A percentile compares a stretch with the other conserved stretches of the same genome.
These are phyloP conservation scores for Chaetura pelagica DNA, from an alignment of 2,113 vertebrate species.

Conservation along the genomic window DNA sequence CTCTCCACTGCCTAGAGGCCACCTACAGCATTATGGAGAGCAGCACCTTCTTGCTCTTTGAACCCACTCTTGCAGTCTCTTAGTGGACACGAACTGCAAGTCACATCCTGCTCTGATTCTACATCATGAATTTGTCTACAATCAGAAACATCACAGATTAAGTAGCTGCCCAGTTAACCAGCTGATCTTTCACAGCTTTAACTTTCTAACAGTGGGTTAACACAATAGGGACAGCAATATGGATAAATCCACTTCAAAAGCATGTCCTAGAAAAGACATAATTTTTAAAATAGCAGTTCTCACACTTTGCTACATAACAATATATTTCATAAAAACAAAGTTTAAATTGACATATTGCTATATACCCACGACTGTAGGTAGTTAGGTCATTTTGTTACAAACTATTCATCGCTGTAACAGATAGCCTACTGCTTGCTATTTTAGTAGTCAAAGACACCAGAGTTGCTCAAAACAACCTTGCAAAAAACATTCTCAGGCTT, in stretches of 20 bases:
- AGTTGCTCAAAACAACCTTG: not conserved
- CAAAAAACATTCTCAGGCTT: constrained; percentile 28
- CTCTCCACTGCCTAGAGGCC: not conserved
- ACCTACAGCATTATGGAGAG: not conserved
- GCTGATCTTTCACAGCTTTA: not conserved
- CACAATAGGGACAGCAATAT: not conserved
- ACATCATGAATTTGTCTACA: not conserved
- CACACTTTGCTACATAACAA: not conserved
- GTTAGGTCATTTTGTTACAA: not conserved
- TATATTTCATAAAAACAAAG: not conserved
- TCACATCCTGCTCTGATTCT: not conserved
- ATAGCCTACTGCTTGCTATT: constrained; percentile 6
- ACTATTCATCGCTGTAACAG: not conserved
- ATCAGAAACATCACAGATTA: not conserved
- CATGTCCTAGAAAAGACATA: not conserved
- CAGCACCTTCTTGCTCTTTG: not conserved
- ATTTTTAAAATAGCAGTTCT: not conserved
- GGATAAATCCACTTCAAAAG: not conserved
- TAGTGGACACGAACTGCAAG: not conserved
- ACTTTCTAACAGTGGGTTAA: not conserved
- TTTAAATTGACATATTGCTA: not conserved
- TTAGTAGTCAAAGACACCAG: not conserved
- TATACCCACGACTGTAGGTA: not conserved
- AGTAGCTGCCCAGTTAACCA: not conserved
- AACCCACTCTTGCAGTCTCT: not conserved